phyloP scores from a whole-genome alignment of 2,113 vertebrate species.

The Sturnus vulgaris region DNA sequence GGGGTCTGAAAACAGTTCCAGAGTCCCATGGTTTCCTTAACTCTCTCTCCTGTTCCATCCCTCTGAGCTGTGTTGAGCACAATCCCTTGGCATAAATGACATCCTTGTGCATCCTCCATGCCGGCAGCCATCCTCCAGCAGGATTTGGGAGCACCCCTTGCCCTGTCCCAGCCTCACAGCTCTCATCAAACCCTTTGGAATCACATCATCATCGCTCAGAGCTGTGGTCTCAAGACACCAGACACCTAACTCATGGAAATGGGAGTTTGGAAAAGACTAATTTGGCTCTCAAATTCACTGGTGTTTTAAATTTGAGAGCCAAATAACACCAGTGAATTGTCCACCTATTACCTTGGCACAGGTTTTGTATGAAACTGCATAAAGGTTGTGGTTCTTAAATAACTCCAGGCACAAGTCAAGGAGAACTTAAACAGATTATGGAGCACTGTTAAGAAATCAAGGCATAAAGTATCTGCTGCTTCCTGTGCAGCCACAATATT shows the following conservation, averaged over 20 bases:
- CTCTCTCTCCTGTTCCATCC: not conserved
- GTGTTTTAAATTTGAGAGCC: too few relatives aligned
- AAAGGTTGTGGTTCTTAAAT: not conserved
- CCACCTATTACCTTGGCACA: not conserved
- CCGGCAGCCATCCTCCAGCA: accelerated
- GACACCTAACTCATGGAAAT: not conserved
- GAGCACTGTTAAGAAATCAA: not conserved
- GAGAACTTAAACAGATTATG: not conserved
- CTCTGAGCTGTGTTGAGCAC: not conserved
- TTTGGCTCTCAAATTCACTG: not conserved
- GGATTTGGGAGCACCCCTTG: not conserved
- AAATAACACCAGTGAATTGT: not conserved
- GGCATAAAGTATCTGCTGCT: not conserved
- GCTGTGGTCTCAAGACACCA: not conserved
- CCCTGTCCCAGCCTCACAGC: not conserved
- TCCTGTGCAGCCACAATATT: not conserved
- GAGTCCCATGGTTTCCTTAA: not conserved
- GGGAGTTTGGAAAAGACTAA: not conserved
- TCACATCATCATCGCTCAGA: not conserved
- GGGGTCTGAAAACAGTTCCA: not conserved
- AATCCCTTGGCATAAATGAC: not conserved
- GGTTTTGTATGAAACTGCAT: not conserved
- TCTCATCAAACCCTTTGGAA: not conserved
- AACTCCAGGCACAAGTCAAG: not conserved
- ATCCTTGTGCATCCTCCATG: not conserved